Percentiles rank a stretch among this genome's conserved stretches.
Evolutionary conservation across 2,113 vertebrate species (phyloP).

Genomic region (Alosa alosa): DNA sequence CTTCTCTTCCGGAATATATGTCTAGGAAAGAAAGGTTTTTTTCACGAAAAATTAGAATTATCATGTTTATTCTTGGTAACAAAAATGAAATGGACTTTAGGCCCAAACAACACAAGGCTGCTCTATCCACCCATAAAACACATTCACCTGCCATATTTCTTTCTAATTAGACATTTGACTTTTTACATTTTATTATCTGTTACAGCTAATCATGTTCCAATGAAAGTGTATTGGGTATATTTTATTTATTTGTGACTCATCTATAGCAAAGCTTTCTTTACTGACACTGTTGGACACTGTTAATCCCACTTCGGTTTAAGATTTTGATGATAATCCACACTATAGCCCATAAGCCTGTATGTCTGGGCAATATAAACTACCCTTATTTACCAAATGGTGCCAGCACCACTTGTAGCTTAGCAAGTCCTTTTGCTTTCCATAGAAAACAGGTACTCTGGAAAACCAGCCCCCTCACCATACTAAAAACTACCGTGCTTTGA

Average conservation of each 20-base stretch:
- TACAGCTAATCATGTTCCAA: not conserved
- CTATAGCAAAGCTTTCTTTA: not conserved
- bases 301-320: constrained; percentile 20
- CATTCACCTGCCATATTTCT: too few species aligned
- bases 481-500: too few species aligned
- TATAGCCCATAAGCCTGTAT: constrained; percentile 49
- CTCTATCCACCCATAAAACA: too few species aligned
- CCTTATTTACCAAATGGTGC: constrained; percentile 46
- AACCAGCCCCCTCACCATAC: not conserved
- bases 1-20: not conserved
- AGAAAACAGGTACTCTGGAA: not conserved
- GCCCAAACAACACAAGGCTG: too few species aligned
- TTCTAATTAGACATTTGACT: not conserved
- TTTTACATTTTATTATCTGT: too few species aligned
- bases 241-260: too few species aligned
- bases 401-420: constrained; percentile 12
- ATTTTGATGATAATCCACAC: constrained; percentile 45
- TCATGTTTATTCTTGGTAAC: too few species aligned
- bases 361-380: constrained; percentile 35
- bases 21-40: not conserved
- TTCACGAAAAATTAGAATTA: not conserved
- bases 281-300: not conserved
- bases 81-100: too few species aligned
- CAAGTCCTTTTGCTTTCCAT: not conserved
- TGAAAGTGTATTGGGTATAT: not conserved